phyloP scores from a whole-genome alignment of 1,140 invertebrate species.

The Copidosoma floridanum region DNA sequence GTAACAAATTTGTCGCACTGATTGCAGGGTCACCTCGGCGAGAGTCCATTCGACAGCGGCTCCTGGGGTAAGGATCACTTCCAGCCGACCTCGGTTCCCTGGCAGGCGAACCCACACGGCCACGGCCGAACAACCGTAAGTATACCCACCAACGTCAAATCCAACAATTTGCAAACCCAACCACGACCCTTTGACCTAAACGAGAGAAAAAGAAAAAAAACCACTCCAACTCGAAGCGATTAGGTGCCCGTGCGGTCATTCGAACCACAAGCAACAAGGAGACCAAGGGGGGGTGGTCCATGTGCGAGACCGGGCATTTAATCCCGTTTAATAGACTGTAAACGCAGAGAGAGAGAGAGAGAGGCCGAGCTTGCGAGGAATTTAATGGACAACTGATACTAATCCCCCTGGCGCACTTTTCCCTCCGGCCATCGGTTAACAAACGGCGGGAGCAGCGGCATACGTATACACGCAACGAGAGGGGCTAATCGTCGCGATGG shows the following conservation, averaged over 20 bases:
- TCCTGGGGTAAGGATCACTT: conserved; percentile 56
- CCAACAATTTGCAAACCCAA: too few species aligned
- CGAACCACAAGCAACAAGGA: background rate
- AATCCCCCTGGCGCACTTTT: conserved; percentile 12
- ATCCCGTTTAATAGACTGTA: conserved; percentile 29
- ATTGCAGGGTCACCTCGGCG: conserved; percentile 55
- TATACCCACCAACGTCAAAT: conserved; percentile 7
- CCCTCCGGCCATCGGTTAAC: too few species aligned
- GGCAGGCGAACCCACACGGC: conserved; percentile 53
- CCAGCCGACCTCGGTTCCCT: conserved; percentile 51
- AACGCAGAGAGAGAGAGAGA: conserved; percentile 2
- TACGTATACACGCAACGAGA: too few species aligned
- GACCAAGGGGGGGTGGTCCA: too few species aligned
- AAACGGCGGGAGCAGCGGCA: too few species aligned
- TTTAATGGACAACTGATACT: conserved; percentile 27
- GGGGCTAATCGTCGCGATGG: too few species aligned
- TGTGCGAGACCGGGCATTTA: too few species aligned
- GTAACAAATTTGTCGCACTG: too few species aligned
- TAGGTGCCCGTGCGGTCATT: conserved; percentile 20
- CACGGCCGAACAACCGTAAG: conserved; percentile 52
- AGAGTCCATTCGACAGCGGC: conserved; percentile 54
- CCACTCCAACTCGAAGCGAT: background rate
- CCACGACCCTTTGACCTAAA: background rate
- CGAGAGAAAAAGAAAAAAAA: background rate
- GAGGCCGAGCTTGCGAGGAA: background rate